A percentile compares a stretch with the other conserved stretches of the same genome.
These are phyloP conservation scores for Caenorhabditis latens DNA, from an alignment of 1,140 invertebrate genomes.

Conservation along the genomic window DNA sequence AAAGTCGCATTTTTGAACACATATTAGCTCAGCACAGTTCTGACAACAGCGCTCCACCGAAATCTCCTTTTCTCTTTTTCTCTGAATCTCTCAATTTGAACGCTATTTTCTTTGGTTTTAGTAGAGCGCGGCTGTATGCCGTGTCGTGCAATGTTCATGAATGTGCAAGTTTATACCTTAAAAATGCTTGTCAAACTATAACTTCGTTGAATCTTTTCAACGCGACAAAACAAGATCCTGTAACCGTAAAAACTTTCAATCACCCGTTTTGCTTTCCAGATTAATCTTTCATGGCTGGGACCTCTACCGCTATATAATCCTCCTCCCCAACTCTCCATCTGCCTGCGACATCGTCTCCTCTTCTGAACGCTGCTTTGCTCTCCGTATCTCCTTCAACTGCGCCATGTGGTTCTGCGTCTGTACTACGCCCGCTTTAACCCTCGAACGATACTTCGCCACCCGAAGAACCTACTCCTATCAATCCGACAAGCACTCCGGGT, in stretches of 20 bases:
- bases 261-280: neutral
- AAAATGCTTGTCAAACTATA: too few relatives aligned
- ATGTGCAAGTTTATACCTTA: too few relatives aligned
- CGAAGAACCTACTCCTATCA: neutral
- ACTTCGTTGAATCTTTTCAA: too few relatives aligned
- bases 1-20: too few relatives aligned
- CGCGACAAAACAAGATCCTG: too few relatives aligned
- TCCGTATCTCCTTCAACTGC: neutral
- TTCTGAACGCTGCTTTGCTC: neutral
- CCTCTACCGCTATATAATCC: neutral
- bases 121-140: too few relatives aligned
- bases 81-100: too few relatives aligned
- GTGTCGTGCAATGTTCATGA: too few relatives aligned
- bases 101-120: too few relatives aligned
- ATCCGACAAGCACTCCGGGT: neutral
- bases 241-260: neutral
- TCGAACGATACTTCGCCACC: neutral
- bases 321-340: neutral
- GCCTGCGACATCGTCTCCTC: neutral
- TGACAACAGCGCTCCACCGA: too few relatives aligned
- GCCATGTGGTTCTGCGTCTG: slow-evolving; percentile 15
- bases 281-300: neutral
- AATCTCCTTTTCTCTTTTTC: too few relatives aligned
- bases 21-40: too few relatives aligned
- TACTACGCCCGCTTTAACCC: neutral